Base-by-base conservation (phyloP, 2,888 invertebrate species). In the Agonum fuliginosum region DNA sequence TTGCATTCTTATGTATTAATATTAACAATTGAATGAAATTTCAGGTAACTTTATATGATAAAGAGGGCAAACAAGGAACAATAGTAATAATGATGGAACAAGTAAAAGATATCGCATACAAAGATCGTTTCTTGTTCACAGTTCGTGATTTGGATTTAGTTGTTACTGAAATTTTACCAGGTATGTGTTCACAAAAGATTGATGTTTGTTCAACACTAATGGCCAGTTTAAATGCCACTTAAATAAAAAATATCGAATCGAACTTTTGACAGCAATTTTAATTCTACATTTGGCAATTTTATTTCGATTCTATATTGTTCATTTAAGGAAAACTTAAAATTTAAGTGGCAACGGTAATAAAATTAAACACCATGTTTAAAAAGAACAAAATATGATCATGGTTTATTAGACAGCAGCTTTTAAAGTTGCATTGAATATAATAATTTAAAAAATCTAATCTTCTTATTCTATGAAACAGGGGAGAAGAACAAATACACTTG, bases 81-180 rank as follows among this genome's bases (percentile, higher is more conserved):
- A 85, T 83, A 74, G 90, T 89, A 81, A 88, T 88, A 80, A 87
- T 90, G 20, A 82, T 90, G 77, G 93, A 93, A 84, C 92, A 92
- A 85, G 89, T 93, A 1, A 91, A 91, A 85, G 91, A 90, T 82
- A 84, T 93, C 79, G 85, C 87, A 67, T 87, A 90, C n/a, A 84
- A 86, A 34, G 87, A 87, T 12, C 89, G 90, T 34, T 86, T 87
- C 70, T 83, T 93, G 78, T 91, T 90, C 82, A 91, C 92, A 30
- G 91, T 89, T 2, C 87, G 92, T 71, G 91, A 92, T 84, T 84
- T 90, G 8, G 91, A 92, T 82, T 87, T 92, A 0, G 89, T 90
- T 2, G 86, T 91, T 17, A 91, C 91, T 10, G 91, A 91, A 86
- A 88, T 92, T 78, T 87, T 87, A 80, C 90, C 82, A 82, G 83